These are phyloP conservation scores for Xiphorhynchus elegans DNA, from an alignment of 2,113 vertebrate genomes.

Conservation along the genomic window DNA sequence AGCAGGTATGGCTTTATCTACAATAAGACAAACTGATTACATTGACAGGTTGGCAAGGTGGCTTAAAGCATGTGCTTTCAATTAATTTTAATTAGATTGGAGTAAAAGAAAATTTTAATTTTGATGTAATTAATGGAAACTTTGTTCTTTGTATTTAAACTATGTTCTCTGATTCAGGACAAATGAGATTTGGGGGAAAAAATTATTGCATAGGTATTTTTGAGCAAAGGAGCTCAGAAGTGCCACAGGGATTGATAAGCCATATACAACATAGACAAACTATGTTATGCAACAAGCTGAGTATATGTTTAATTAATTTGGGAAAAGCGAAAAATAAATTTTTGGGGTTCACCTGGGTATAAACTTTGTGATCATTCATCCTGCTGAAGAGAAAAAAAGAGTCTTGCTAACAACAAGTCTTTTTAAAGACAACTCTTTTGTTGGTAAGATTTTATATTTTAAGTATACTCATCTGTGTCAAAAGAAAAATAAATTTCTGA, in stretches of 20 bases:
- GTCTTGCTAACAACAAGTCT: slow-evolving; percentile 8
- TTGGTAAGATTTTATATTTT: slow-evolving; percentile 19
- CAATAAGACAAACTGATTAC: slow-evolving; percentile 50
- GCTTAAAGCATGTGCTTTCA: slow-evolving; percentile 18
- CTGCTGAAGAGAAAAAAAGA: neutral
- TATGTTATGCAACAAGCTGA: neutral
- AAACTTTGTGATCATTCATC: neutral
- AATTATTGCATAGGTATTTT: neutral
- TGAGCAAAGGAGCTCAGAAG: neutral
- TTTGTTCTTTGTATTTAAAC: slow-evolving; percentile 18
- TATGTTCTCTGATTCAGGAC: slow-evolving; percentile 4
- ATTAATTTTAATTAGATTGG: slow-evolving; percentile 56
- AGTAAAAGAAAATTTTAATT: slow-evolving; percentile 50
- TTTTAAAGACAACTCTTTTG: slow-evolving; percentile 38
- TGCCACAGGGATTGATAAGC: neutral
- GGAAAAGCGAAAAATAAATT: neutral
- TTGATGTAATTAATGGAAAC: slow-evolving; percentile 3
- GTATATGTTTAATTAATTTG: slow-evolving; percentile 2
- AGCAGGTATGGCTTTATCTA: slow-evolving; percentile 16
- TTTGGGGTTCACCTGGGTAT: neutral
- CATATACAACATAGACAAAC: neutral
- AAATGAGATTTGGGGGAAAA: slow-evolving; percentile 24
- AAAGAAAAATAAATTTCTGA: slow-evolving; percentile 36
- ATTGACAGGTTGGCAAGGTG: slow-evolving; percentile 4
- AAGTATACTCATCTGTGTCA: slow-evolving; percentile 22